Conservation (phyloP, 2,888 invertebrate genomes). For the Oscheius sp. region DNA sequence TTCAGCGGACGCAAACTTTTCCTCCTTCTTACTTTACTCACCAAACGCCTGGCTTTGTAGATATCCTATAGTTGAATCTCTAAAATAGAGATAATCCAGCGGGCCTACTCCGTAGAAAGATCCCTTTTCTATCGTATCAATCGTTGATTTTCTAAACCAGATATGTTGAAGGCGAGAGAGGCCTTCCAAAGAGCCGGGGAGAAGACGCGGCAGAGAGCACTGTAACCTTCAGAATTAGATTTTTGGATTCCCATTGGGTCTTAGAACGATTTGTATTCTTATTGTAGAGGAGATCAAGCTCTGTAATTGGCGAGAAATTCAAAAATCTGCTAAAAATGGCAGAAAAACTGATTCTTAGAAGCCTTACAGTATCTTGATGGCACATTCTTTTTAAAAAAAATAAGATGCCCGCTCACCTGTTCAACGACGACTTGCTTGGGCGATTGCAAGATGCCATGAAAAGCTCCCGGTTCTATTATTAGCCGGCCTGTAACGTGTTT, state of each 20-base stretch:
- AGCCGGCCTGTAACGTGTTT: slow-evolving; percentile 19
- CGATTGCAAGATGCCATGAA: slow-evolving; percentile 49
- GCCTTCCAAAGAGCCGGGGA: slow-evolving; percentile 16
- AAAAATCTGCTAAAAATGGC: not conserved
- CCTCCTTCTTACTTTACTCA: slow-evolving; percentile 8
- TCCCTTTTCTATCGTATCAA: slow-evolving; percentile 16
- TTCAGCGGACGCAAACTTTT: slow-evolving; percentile 1
- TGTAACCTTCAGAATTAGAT: not conserved
- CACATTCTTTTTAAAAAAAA: too few species aligned
- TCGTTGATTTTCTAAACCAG: slow-evolving; percentile 18
- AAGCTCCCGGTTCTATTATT: slow-evolving; percentile 47
- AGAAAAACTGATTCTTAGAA: too few species aligned
- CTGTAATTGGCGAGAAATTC: not conserved
- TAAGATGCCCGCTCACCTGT: slow-evolving; percentile 33
- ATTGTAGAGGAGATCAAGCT: too few species aligned
- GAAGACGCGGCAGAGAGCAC: slow-evolving; percentile 8
- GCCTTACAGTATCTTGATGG: too few species aligned
- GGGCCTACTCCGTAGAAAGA: slow-evolving; percentile 12
- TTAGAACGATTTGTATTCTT: too few species aligned
- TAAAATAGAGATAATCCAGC: slow-evolving; percentile 28
- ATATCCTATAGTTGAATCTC: slow-evolving; percentile 5
- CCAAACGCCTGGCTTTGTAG: slow-evolving; percentile 24
- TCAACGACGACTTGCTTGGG: slow-evolving; percentile 48
- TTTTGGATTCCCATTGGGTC: too few species aligned
- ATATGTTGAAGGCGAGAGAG: slow-evolving; percentile 30